Percentiles rank a stretch among this genome's conserved stretches.
Evolutionary conservation across 2,113 vertebrate species (phyloP).

Genomic region (Neofelis nebulosa): DNA sequence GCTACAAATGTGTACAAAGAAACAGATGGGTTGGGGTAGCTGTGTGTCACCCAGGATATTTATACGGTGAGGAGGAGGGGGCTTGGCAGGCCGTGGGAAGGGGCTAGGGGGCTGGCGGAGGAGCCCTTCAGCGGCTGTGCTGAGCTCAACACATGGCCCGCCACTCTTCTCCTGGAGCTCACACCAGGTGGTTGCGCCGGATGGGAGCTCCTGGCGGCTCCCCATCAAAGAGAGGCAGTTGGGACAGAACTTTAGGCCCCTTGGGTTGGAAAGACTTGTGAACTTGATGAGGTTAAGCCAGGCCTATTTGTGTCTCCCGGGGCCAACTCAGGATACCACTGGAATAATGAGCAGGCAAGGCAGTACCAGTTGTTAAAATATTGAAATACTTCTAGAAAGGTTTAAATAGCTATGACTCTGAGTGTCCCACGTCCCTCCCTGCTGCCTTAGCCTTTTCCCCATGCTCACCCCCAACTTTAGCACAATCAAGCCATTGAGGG

Average conservation of each 20-base stretch:
- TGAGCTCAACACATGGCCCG: neutral
- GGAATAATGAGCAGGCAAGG: neutral
- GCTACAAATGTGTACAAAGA: constrained; percentile 90
- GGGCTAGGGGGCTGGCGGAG: neutral
- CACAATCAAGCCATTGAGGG: neutral
- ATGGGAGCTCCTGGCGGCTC: too few species aligned
- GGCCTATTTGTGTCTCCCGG: neutral
- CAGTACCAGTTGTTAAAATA: neutral
- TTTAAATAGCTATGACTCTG: neutral
- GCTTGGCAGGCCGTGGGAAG: constrained; percentile 16
- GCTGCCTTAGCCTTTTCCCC: neutral
- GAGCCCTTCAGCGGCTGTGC: neutral
- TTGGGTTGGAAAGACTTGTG: neutral
- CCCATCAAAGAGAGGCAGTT: neutral
- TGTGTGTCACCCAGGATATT: constrained; percentile 84
- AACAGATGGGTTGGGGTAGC: constrained; percentile 87
- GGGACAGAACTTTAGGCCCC: neutral
- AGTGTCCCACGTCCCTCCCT: neutral
- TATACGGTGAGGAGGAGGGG: constrained; percentile 72
- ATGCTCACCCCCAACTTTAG: too few species aligned
- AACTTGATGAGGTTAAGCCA: neutral
- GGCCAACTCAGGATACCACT: neutral
- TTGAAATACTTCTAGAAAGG: neutral
- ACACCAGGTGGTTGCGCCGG: accelerated
- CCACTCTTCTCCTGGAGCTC: neutral